These are phyloP conservation scores for Enteromius viviparus DNA, from an alignment of 2,797 vertebrate genomes.

Conservation along the genomic window DNA sequence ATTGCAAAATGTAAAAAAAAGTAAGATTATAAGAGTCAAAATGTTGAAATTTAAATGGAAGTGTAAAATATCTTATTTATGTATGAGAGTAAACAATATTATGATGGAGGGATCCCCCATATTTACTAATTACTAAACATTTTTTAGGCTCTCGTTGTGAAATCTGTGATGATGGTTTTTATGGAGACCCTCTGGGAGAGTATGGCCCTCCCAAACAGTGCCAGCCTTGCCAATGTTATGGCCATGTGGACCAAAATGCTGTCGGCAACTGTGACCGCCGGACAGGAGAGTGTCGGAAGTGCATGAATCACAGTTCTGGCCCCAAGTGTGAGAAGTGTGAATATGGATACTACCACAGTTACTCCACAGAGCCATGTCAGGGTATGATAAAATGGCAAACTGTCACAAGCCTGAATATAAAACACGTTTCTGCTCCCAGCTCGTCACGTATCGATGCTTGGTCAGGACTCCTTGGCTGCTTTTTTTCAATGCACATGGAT, in stretches of 20 bases:
- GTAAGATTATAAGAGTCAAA: not conserved
- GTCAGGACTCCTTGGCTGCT: not conserved
- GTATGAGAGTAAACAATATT: not conserved
- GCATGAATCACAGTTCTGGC: conserved; percentile 79
- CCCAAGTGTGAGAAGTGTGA: conserved; percentile 77
- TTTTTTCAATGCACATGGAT: too few species aligned
- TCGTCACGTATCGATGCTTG: not conserved
- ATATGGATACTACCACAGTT: conserved; percentile 76
- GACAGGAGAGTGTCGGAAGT: conserved; percentile 83
- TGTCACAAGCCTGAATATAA: not conserved
- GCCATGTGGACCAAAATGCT: conserved; percentile 75
- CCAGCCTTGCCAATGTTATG: conserved; percentile 81
- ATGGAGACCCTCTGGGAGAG: conserved; percentile 80
- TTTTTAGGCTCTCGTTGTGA: conserved; percentile 80
- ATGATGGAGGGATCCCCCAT: not conserved
- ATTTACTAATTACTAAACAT: not conserved
- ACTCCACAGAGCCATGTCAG: conserved; percentile 76
- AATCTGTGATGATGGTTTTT: conserved; percentile 85
- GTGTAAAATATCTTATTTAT: not conserved
- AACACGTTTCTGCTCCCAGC: not conserved
- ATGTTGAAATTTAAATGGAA: not conserved
- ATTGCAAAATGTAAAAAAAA: not conserved
- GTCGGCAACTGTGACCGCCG: conserved; percentile 80
- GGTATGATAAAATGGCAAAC: conserved; percentile 69
- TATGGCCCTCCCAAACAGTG: conserved; percentile 73